A percentile compares a stretch with the other conserved stretches of the same genome.
These are phyloP conservation scores for Drosophila setosimentum DNA, from an alignment of 2,888 invertebrate species.

Conservation along the genomic window DNA sequence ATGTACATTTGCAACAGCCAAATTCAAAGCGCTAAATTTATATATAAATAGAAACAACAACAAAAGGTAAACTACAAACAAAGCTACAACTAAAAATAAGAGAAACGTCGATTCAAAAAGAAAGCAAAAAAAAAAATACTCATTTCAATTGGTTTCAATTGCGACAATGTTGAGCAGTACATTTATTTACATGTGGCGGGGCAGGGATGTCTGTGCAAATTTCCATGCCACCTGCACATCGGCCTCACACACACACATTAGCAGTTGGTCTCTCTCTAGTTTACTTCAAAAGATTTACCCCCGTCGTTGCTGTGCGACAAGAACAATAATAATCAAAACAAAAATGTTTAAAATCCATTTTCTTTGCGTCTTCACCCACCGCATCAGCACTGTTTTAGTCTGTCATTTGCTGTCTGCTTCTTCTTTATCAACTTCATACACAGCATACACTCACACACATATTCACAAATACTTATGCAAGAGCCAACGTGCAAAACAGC, in stretches of 20 bases:
- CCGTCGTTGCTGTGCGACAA: conserved; percentile 70
- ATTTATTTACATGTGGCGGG: conserved; percentile 65
- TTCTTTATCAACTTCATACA: conserved; percentile 52
- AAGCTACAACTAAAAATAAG: conserved; percentile 60
- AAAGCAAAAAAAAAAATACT: conserved; percentile 12
- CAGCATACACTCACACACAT: conserved; percentile 24
- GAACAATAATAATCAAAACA: conserved; percentile 82
- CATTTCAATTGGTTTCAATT: conserved; percentile 77
- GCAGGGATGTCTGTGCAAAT: conserved; percentile 32
- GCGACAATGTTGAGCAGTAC: conserved; percentile 60
- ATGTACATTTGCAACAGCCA: conserved; percentile 52
- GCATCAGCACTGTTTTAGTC: conserved; percentile 56
- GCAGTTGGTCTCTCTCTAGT: conserved; percentile 35
- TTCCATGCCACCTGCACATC: conserved; percentile 60
- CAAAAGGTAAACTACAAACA: conserved; percentile 65
- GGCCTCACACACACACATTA: conserved; percentile 34
- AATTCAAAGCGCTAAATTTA: conserved; percentile 40
- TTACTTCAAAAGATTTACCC: conserved; percentile 63
- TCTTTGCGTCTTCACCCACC: conserved; percentile 69
- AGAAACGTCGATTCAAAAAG: conserved; percentile 24
- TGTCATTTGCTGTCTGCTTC: conserved; percentile 75
- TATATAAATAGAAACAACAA: conserved; percentile 59
- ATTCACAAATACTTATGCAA: conserved; percentile 47
- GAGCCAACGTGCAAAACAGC: conserved; percentile 62
- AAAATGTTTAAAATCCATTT: conserved; percentile 82